Base-by-base conservation (phyloP, 2,113 vertebrate genomes). In the Psittacus erithacus region DNA sequence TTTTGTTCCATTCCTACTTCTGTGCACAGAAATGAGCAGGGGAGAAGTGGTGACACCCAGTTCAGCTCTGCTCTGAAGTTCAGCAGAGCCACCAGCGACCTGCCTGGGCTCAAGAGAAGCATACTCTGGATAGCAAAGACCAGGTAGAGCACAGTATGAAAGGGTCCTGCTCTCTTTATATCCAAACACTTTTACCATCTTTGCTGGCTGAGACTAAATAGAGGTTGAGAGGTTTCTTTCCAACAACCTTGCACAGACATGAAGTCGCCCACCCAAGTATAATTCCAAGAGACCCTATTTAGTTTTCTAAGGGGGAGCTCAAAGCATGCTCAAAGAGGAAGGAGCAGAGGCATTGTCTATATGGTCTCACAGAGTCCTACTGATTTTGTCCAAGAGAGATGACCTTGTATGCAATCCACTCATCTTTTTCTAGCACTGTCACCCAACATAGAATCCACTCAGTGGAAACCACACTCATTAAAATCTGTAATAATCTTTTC, bases 1-100 rank as follows among this genome's bases (percentile, higher is more conserved):
- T 76, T 81, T 79, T 87, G 73, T 82, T 86, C 50, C 11, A 17
- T 60, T 81, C 57, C 39, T 86, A 12, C 13, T 46, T 50, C 29
- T 17, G 13, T 18, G 29, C 2, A 39, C 43, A 77, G 38, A 82
- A 90, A 82, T 33, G 9, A 82, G 57, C 2, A 23, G 17, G 16
- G 5, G 2, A 68, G 11, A 25, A 50, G 25, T 0, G 1, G 31
- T 62, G n/a, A 52, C 13, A 44, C 6, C 1, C 11, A 38, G 12
- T 57, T 80, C 68, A 90, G 39, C 41, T 86, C 29, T 74, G 31
- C 46, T 90, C 50, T 60, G 27, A 65, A 77, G 28, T 70, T 70
- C 73, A 57, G 18, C 33, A 80, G n/a, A 69, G 13, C 17, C 43
- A 57, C 29, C 33, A 87, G 12, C 2, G 3, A 76, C 11, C 39